These are phyloP conservation scores for Tetragonula carbonaria DNA, from an alignment of 2,888 invertebrate genomes.

Conservation along the genomic window DNA sequence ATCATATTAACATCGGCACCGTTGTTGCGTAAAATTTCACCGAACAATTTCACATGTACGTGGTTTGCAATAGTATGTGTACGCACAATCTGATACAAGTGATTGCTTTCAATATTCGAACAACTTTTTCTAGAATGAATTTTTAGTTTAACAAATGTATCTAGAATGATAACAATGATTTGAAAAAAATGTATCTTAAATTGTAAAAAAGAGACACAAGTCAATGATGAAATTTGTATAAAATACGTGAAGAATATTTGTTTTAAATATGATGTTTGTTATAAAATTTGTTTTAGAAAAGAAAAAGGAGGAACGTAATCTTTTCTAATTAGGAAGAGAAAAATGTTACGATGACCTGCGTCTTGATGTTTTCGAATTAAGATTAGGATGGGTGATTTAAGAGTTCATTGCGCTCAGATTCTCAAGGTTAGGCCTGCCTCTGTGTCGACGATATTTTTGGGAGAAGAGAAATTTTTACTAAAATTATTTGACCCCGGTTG, in stretches of 20 bases:
- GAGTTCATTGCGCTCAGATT: slow-evolving; percentile 21
- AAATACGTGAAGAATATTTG: no score
- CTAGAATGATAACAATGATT: not conserved
- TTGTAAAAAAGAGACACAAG: not conserved
- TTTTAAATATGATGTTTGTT: no score
- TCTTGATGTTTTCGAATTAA: slow-evolving; percentile 5
- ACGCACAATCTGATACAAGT: not conserved
- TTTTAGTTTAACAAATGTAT: not conserved
- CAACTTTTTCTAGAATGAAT: not conserved
- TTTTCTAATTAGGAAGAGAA: not conserved
- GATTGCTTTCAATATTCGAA: not conserved
- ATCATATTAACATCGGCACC: slow-evolving; percentile 30
- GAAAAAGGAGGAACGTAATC: no score
- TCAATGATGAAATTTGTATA: not conserved
- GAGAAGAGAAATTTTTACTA: slow-evolving; percentile 40
- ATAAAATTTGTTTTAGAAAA: not conserved
- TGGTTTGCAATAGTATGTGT: not conserved
- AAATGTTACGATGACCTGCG: no score
- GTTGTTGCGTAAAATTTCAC: slow-evolving; percentile 42
- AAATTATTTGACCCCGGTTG: slow-evolving; percentile 43
- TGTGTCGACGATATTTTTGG: slow-evolving; percentile 11
- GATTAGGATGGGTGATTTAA: not conserved
- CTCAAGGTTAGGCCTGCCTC: slow-evolving; percentile 10
- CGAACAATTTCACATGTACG: slow-evolving; percentile 10
- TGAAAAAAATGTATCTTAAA: not conserved